Evolutionary conservation across 2,888 invertebrate genomes (phyloP).

Genomic region (Mystacides longicornis): DNA sequence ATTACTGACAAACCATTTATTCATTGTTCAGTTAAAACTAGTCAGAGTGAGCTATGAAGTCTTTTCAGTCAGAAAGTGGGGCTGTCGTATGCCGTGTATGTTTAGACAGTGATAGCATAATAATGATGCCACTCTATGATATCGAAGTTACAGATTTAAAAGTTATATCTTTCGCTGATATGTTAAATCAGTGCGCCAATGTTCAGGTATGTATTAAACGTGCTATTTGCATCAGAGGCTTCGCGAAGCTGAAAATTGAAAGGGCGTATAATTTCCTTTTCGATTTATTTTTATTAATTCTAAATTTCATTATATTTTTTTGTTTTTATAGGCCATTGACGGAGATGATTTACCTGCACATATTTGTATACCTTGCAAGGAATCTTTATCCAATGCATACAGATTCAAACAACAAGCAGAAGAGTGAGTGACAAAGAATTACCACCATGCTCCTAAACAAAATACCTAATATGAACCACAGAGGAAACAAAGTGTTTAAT

Average conservation of each 20-base stretch:
- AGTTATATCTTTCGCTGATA: background rate
- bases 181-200: background rate
- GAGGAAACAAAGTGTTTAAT: too few relatives aligned
- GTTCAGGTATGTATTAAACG: background rate
- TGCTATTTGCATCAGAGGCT: too few relatives aligned
- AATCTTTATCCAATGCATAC: conserved; percentile 8
- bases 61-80: background rate
- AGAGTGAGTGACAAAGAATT: too few relatives aligned
- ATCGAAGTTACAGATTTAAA: background rate
- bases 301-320: too few relatives aligned
- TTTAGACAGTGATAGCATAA: background rate
- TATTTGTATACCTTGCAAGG: conserved; percentile 16
- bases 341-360: conserved; percentile 14
- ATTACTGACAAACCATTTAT: too few relatives aligned
- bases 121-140: background rate
- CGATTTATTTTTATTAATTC: too few relatives aligned
- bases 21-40: too few relatives aligned
- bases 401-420: conserved; percentile 43
- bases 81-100: background rate
- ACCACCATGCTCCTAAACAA: too few relatives aligned
- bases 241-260: too few relatives aligned
- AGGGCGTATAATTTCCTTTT: too few relatives aligned
- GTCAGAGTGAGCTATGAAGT: too few relatives aligned
- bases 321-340: conserved; percentile 6
- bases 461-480: too few relatives aligned